phyloP scores from a whole-genome alignment of 2,888 invertebrate genomes.

The Campoplex nolae region DNA sequence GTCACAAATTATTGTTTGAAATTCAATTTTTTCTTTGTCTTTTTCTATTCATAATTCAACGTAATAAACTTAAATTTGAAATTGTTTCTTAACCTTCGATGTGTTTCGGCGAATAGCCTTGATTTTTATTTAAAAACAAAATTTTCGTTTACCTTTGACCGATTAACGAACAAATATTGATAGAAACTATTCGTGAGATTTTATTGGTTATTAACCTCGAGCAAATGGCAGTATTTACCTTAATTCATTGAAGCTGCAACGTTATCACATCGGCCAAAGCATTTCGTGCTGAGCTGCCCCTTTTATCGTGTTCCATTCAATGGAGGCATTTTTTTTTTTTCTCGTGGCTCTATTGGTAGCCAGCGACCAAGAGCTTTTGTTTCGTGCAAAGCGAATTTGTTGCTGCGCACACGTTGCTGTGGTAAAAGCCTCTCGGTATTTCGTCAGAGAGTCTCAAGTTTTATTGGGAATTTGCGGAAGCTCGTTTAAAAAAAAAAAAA shows the following conservation, averaged over 20 bases:
- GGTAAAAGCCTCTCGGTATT: neutral
- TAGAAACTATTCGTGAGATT: neutral
- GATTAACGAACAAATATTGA: neutral
- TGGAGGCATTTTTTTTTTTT: slow-evolving; percentile 7
- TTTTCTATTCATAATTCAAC: too few relatives aligned
- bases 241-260: slow-evolving; percentile 34
- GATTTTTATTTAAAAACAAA: neutral
- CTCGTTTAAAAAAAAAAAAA: neutral
- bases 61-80: neutral
- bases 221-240: slow-evolving; percentile 5
- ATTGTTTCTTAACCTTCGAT: neutral
- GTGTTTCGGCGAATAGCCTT: neutral
- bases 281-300: slow-evolving; percentile 11
- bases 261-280: slow-evolving; percentile 39
- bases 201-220: neutral
- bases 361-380: slow-evolving; percentile 15
- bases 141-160: neutral
- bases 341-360: neutral
- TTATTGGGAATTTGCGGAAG: slow-evolving; percentile 26
- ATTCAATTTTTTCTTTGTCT: too few relatives aligned
- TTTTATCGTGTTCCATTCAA: slow-evolving; percentile 10
- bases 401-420: slow-evolving; percentile 14
- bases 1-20: neutral
- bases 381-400: slow-evolving; percentile 34
- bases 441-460: slow-evolving; percentile 1